Evolutionary conservation across 2,797 vertebrate species (phyloP), one percentile per base, ranked within the genome.

Genomic region (Lophius americanus): DNA sequence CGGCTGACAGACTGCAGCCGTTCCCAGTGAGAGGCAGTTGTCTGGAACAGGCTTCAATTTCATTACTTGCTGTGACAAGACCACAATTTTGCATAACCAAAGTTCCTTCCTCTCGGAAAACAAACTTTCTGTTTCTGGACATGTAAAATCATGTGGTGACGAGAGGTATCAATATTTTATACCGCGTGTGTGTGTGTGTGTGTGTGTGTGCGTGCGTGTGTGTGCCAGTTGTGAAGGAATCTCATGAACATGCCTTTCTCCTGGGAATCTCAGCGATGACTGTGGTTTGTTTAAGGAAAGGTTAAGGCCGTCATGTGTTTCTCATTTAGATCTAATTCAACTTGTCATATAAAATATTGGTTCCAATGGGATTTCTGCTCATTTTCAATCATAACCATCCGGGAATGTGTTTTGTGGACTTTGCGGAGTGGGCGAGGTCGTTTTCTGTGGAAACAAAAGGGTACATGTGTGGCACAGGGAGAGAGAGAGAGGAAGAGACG

Each of bases 261-360:
- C 66, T 79, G 89, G 91, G 86, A 86, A 91, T 93, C 92, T 87
- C 91, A 88, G 81, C 84, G 89, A 92, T 89, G 86, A 76, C 89
- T 88, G 90, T 73, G 88, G 90, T 89, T 90, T 84, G 82, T 90
- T 90, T 85, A 83, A 81, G 82, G 43, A 90, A 91, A 88, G 81
- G 85, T 88, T 90, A 82, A 62, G 79, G 76, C 72, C 73, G n/a
- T 90, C 92, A 92, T 93, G 84, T 94, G 92, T 91, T 93, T 94
- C 86, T 92, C 76, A 91, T 93, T 93, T 92, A 76, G 85, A 75
- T 70, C 66, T 81, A 85, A 91, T 90, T 91, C 79, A 79, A 71
- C 81, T 83, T 83, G 81, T 88, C 85, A 78, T 85, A 90, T 88
- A 91, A 92, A 91, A 92, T 88, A 92, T 91, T 89, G 88, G 76